Percentiles rank a stretch among this genome's conserved stretches.
Conservation (phyloP, 2,113 vertebrate species). For the Carassius auratus region DNA sequence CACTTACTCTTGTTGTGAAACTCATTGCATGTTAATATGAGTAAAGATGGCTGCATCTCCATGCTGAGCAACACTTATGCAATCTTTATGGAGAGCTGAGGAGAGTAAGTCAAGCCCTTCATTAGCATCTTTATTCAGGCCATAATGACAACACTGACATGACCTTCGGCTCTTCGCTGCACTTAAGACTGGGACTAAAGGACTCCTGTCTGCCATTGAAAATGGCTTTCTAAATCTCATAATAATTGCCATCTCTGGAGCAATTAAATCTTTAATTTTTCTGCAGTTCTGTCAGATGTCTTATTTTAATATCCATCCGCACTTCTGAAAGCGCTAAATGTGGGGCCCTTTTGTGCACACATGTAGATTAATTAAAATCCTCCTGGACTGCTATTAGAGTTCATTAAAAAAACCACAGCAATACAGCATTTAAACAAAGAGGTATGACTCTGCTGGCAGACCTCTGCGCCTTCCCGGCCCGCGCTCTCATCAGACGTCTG, state of each 20-base stretch:
- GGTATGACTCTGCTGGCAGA: constrained; percentile 54
- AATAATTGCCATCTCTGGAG: constrained; percentile 77
- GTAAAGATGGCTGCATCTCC: constrained; percentile 45
- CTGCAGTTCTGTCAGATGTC: constrained; percentile 71
- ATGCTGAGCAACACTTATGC: constrained; percentile 55
- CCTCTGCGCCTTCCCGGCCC: constrained; percentile 30
- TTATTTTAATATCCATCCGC: constrained; percentile 68
- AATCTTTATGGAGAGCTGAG: constrained; percentile 59
- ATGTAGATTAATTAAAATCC: constrained; percentile 77
- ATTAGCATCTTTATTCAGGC: constrained; percentile 73
- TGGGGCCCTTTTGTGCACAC: constrained; percentile 66
- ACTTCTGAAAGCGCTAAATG: constrained; percentile 62
- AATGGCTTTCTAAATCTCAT: constrained; percentile 74
- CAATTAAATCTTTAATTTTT: constrained; percentile 77
- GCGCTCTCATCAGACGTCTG: constrained; percentile 48
- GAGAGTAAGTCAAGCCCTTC: constrained; percentile 69
- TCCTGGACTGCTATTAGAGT: constrained; percentile 76
- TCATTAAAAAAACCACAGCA: constrained; percentile 75
- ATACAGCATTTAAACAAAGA: constrained; percentile 77
- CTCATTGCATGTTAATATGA: constrained; percentile 49
- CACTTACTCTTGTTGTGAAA: constrained; percentile 24
- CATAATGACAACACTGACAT: constrained; percentile 69
- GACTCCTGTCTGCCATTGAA: constrained; percentile 70
- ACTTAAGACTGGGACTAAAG: constrained; percentile 70
- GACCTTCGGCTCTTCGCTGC: constrained; percentile 68